Evolutionary conservation across 2,113 vertebrate species (phyloP).

Genomic region (Chaetorhynchus papuensis): DNA sequence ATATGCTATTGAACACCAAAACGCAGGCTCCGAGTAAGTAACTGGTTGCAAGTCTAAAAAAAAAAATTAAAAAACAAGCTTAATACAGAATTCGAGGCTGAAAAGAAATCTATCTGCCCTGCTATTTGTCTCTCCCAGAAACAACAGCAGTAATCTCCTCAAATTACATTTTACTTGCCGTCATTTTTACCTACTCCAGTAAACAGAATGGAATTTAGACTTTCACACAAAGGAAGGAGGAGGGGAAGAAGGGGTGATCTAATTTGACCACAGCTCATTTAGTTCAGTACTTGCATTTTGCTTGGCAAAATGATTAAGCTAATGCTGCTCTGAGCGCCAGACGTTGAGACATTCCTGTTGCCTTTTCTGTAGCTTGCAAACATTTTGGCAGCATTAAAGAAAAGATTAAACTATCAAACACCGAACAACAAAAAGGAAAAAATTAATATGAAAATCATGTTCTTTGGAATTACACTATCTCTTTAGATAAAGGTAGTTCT

Average conservation of each 20-base stretch:
- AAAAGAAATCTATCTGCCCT: not conserved
- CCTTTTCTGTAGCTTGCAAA: not conserved
- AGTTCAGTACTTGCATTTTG: not conserved
- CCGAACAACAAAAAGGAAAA: not conserved
- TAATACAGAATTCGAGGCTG: not conserved
- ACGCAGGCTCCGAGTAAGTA: conserved; percentile 94
- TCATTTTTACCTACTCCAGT: not conserved
- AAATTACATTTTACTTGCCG: not conserved
- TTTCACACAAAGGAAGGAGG: not conserved
- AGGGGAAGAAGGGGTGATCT: not conserved
- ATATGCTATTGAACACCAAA: conserved; percentile 99
- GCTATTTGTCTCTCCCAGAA: not conserved
- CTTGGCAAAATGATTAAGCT: not conserved
- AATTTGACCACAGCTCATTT: not conserved
- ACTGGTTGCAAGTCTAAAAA: conserved; percentile 86
- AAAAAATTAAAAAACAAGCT: not conserved
- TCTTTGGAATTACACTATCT: not conserved
- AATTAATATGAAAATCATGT: not conserved
- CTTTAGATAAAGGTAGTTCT: not conserved
- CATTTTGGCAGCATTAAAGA: not conserved
- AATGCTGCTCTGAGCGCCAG: not conserved
- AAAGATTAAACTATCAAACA: not conserved
- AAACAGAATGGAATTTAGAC: not conserved
- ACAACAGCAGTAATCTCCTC: rapidly evolving
- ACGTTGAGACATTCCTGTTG: not conserved